Base-by-base conservation (phyloP, 2,113 vertebrate genomes). In the western clawed frog (Xenopus tropicalis) region DNA sequence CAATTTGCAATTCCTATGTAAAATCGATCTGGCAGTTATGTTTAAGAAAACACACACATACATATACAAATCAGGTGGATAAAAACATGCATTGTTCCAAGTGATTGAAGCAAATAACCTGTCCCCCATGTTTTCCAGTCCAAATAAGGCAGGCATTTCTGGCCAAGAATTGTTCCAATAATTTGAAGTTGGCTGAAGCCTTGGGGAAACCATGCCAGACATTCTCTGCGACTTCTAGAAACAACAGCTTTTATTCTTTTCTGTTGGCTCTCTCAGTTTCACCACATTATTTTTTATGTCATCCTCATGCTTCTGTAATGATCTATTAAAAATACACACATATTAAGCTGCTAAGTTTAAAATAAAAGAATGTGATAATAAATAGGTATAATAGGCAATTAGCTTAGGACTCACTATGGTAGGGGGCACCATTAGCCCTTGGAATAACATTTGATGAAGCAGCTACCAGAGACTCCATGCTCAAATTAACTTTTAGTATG, bases 231-330 rank as follows among this genome's bases (percentile, higher is more conserved):
- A 17, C 20, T 11, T 51, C 86, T 82, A 90, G 21, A 19, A 78
- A 69, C 97, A 98, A 82, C 96, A 98, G 69, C 86, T 72, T 14
- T 81, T 86, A 78, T 87, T 94, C 82, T 74, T 66, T 19, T 87
- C 70, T 0, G 78, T 77, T 43, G 54, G 76, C 61, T 83, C 68
- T 48, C 81, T 80, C 54, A 83, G 78, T 37, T 92, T 82, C 70
- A 80, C 74, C 79, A 85, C 29, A 0, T 80, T 80, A 1, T 11
- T 70, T 82, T 83, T 89, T 43, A 88, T 12, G 17, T 62, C 61
- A n/a, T 81, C 88, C 66, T 87, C 86, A 43, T 79, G 85, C 81
- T 46, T 77, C 85, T 85, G 92, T 80, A 98, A 83, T 66, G 89
- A 80, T 87, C 97, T 98, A 82, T 1, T 20, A 9, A 71, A 66